A percentile compares a stretch with the other conserved stretches of the same genome.
These are phyloP conservation scores for Noctua fimbriata DNA, from an alignment of 2,888 invertebrate genomes.

Conservation along the genomic window DNA sequence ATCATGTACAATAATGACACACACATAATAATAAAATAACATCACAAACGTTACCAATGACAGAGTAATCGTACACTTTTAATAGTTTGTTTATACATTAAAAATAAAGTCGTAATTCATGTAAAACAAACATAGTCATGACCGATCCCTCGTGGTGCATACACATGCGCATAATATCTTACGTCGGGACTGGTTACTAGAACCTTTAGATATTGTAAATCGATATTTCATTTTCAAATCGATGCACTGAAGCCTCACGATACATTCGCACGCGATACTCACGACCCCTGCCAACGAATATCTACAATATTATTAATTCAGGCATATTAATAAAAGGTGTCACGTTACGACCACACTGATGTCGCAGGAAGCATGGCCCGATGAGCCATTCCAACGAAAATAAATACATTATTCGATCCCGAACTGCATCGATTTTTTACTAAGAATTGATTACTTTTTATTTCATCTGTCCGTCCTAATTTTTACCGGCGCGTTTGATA, in stretches of 20 bases:
- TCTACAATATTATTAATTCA: slow-evolving; percentile 89
- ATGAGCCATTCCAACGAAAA: slow-evolving; percentile 86
- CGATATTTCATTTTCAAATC: slow-evolving; percentile 84
- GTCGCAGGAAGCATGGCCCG: slow-evolving; percentile 89
- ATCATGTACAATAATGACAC: slow-evolving; percentile 33
- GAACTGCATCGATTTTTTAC: slow-evolving; percentile 80
- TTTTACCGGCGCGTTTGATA: slow-evolving; percentile 68
- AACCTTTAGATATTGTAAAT: slow-evolving; percentile 77
- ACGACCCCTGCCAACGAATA: slow-evolving; percentile 83
- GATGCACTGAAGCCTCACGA: slow-evolving; percentile 87
- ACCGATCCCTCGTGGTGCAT: slow-evolving; percentile 14
- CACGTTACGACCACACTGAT: slow-evolving; percentile 88
- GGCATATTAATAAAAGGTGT: slow-evolving; percentile 89
- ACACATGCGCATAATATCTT: slow-evolving; percentile 48
- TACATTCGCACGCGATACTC: slow-evolving; percentile 87
- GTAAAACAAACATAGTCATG: slow-evolving; percentile 42
- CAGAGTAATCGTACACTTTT: slow-evolving; percentile 31
- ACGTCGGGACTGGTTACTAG: slow-evolving; percentile 62
- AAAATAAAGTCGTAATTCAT: slow-evolving; percentile 50
- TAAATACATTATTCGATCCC: slow-evolving; percentile 82
- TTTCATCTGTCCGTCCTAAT: slow-evolving; percentile 78
- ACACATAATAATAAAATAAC: slow-evolving; percentile 48
- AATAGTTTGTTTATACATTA: slow-evolving; percentile 38
- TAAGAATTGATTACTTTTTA: slow-evolving; percentile 79
- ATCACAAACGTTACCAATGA: slow-evolving; percentile 49